A percentile compares a stretch with the other conserved stretches of the same genome.
Conservation (phyloP, 2,113 vertebrate genomes). For the Tamias sibiricus region DNA sequence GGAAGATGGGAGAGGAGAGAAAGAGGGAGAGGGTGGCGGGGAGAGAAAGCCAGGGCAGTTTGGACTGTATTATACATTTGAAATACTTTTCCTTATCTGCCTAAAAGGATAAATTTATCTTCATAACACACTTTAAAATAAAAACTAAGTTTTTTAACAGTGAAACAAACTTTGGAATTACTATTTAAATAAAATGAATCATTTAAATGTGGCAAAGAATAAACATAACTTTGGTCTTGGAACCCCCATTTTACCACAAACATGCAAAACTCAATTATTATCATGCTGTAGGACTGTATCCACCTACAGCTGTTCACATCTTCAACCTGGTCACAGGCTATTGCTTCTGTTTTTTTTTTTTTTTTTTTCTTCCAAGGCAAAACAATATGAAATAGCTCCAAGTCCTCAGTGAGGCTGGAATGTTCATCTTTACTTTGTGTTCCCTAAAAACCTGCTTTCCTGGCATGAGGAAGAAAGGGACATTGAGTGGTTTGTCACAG, state of each 20-base stretch:
- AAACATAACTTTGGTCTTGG: neutral
- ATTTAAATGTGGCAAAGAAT: neutral
- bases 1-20: no score
- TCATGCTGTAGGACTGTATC: neutral
- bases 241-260: neutral
- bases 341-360: neutral
- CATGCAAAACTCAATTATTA: fast-evolving
- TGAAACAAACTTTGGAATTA: neutral
- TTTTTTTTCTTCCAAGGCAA: neutral
- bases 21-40: no score
- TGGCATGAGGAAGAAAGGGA: neutral
- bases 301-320: neutral
- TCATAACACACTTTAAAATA: neutral
- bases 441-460: neutral
- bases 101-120: neutral
- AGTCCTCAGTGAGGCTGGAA: neutral
- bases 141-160: neutral
- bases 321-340: neutral
- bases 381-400: neutral
- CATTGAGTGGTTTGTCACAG: neutral
- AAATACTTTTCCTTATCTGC: neutral
- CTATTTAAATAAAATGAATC: neutral
- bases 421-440: neutral
- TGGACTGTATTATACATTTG: neutral
- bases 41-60: neutral